Evolutionary conservation across 2,113 vertebrate genomes (phyloP).

Genomic region (Rhineura floridana): DNA sequence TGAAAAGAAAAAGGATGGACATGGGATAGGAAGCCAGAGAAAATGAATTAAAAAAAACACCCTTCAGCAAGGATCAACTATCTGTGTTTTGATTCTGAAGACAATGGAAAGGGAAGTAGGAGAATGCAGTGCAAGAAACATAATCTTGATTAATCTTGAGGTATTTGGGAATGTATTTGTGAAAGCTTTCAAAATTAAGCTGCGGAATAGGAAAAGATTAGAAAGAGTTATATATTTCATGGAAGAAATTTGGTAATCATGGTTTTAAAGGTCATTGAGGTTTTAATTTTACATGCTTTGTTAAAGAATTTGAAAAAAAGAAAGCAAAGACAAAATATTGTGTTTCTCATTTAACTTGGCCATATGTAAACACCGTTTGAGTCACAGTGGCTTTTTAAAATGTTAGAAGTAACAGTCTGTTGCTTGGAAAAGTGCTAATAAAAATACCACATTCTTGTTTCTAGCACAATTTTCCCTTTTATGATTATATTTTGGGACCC

Average conservation of each 20-base stretch:
- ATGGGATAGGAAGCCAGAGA: neutral
- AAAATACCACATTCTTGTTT: neutral
- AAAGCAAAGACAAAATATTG: conserved; percentile 48
- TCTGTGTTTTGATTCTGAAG: neutral
- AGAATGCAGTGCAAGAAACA: neutral
- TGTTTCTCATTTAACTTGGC: conserved; percentile 62
- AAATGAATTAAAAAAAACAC: neutral
- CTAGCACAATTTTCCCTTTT: neutral
- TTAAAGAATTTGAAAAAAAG: conserved; percentile 62
- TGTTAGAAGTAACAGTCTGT: conserved; percentile 32
- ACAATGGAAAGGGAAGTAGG: neutral
- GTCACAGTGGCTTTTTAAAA: conserved; percentile 58
- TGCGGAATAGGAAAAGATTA: neutral
- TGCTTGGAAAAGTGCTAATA: conserved; percentile 20
- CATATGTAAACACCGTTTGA: conserved; percentile 53
- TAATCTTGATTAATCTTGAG: neutral
- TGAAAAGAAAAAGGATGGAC: neutral
- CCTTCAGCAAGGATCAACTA: neutral
- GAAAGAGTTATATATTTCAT: conserved; percentile 24
- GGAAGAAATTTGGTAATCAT: conserved; percentile 50
- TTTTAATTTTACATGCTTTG: conserved; percentile 61
- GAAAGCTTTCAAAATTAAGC: conserved; percentile 11
- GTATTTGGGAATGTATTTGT: neutral
- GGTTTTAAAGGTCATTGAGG: conserved; percentile 61
- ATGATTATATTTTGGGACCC: neutral